Conservation (phyloP, 1,140 invertebrate genomes). For the Drosophila biarmipes region DNA sequence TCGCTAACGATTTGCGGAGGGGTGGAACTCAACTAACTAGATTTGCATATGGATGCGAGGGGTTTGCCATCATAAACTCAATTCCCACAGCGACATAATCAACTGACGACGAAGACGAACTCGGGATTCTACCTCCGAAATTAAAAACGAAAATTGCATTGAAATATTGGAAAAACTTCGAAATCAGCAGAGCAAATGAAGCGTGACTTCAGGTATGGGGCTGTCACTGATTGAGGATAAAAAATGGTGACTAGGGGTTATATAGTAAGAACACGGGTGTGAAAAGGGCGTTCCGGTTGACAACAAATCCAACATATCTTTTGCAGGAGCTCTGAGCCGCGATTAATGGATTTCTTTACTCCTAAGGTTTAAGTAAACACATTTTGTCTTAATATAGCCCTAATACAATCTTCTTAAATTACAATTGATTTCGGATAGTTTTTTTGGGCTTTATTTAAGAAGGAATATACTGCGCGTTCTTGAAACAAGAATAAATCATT, state of each 20-base stretch:
- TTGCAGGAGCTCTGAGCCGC: background rate
- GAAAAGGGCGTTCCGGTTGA: background rate
- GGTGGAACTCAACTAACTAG: constrained; percentile 59
- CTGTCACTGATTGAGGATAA: background rate
- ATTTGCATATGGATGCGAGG: constrained; percentile 72
- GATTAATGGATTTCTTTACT: background rate
- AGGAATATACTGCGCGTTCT: too few relatives aligned
- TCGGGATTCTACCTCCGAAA: constrained; percentile 37
- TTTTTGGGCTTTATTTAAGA: too few relatives aligned
- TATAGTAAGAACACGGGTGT: background rate
- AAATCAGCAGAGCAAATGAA: constrained; percentile 78
- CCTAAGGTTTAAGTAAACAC: background rate
- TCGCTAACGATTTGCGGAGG: constrained; percentile 56
- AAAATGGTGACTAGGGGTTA: background rate
- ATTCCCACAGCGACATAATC: constrained; percentile 75
- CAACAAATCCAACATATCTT: background rate
- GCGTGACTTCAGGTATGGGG: constrained; percentile 15
- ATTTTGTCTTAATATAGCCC: background rate
- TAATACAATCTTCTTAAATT: too few relatives aligned
- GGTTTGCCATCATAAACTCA: constrained; percentile 64
- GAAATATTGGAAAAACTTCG: constrained; percentile 62
- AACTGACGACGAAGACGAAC: constrained; percentile 44
- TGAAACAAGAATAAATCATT: too few relatives aligned
- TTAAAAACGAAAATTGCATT: constrained; percentile 68
- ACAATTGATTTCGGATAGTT: too few relatives aligned